Evolutionary conservation across 2,888 invertebrate species (phyloP).

Genomic region (Caenorhabditis afra): DNA sequence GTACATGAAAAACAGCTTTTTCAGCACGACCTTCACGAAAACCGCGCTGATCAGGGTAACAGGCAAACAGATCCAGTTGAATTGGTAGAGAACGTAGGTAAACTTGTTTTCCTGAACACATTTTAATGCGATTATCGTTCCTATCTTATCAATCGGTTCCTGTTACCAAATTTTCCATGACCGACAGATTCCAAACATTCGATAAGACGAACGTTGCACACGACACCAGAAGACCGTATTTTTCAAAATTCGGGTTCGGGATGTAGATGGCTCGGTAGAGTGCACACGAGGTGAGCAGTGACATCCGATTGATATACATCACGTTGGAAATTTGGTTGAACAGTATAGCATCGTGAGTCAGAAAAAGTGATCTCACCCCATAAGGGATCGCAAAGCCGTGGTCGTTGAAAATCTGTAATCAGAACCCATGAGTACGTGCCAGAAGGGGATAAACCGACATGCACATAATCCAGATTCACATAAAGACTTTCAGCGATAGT

Average conservation of each 20-base stretch:
- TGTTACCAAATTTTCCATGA: constrained; percentile 19
- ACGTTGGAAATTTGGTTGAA: constrained; percentile 39
- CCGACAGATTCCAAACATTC: constrained; percentile 26
- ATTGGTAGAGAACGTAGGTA: constrained; percentile 24
- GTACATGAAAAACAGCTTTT: not conserved
- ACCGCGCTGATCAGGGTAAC: not conserved
- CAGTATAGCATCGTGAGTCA: constrained; percentile 11
- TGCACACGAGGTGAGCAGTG: constrained; percentile 15
- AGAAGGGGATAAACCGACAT: not conserved
- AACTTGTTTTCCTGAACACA: constrained; percentile 25
- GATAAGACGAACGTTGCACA: constrained; percentile 14
- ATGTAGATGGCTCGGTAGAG: constrained; percentile 19
- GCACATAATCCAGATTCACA: constrained; percentile 31
- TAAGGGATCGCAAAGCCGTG: constrained; percentile 32
- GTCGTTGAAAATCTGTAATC: constrained; percentile 40
- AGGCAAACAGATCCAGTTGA: constrained; percentile 21
- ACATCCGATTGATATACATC: constrained; percentile 31
- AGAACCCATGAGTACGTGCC: not conserved
- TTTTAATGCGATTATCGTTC: not conserved
- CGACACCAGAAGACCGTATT: constrained; percentile 13
- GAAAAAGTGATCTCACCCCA: constrained; percentile 19
- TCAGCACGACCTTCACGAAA: not conserved
- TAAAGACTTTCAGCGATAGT: constrained; percentile 26
- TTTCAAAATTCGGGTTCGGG: constrained; percentile 3
- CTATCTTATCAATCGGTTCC: not conserved